These are phyloP conservation scores for Lepidochitona cinerea DNA, from an alignment of 2,888 invertebrate genomes.

Conservation along the genomic window DNA sequence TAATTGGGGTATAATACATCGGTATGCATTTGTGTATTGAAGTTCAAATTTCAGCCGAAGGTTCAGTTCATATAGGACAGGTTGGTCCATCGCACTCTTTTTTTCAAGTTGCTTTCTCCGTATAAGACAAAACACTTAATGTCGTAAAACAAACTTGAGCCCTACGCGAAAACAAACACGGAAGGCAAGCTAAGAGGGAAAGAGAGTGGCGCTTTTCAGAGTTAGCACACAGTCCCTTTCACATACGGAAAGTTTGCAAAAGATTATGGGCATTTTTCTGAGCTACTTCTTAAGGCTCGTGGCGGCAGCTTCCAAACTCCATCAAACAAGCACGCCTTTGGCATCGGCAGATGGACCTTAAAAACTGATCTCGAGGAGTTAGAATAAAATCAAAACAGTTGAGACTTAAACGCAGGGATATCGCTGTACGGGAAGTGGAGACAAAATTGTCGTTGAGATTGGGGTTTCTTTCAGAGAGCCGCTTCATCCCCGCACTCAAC, in stretches of 20 bases:
- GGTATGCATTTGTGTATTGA: too few relatives aligned
- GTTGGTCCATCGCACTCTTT: not conserved
- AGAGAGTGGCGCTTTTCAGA: too few relatives aligned
- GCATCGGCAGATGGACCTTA: not conserved
- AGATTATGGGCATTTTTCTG: not conserved
- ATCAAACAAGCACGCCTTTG: not conserved
- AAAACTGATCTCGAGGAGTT: not conserved
- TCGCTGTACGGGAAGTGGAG: not conserved
- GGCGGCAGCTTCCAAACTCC: not conserved
- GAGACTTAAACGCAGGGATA: not conserved
- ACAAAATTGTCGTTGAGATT: too few relatives aligned
- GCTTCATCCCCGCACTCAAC: too few relatives aligned
- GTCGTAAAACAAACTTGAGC: not conserved
- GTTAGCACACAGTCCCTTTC: too few relatives aligned
- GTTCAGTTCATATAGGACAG: too few relatives aligned
- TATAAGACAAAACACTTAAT: not conserved
- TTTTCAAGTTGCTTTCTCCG: not conserved
- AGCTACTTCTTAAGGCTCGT: not conserved
- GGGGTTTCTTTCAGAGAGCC: too few relatives aligned
- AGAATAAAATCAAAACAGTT: constrained; percentile 4
- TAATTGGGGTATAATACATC: too few relatives aligned
- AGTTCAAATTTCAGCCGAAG: too few relatives aligned
- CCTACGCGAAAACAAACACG: not conserved
- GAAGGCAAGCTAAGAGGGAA: not conserved
- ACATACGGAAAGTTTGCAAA: not conserved